These are phyloP conservation scores for Rhodophaea formosa DNA, from an alignment of 2,888 invertebrate species.

Conservation along the genomic window DNA sequence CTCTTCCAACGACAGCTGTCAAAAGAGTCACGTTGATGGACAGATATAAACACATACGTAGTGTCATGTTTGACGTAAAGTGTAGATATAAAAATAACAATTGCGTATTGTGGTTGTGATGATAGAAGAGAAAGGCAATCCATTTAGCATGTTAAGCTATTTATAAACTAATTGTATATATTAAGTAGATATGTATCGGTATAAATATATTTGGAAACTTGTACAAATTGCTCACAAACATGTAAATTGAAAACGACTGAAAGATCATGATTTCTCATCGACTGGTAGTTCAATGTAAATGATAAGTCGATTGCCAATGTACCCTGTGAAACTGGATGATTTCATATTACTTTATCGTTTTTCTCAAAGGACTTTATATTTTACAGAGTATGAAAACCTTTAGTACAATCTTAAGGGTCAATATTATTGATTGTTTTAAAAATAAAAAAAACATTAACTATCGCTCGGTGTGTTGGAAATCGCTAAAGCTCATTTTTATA, in stretches of 20 bases:
- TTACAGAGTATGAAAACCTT: background rate
- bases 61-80: slow-evolving; percentile 31
- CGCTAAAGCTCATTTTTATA: slow-evolving; percentile 60
- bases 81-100: slow-evolving; percentile 45
- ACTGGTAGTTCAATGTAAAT: slow-evolving; percentile 65
- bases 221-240: slow-evolving; percentile 78
- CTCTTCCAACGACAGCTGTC: slow-evolving; percentile 19
- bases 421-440: background rate
- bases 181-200: slow-evolving; percentile 60
- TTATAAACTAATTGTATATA: slow-evolving; percentile 59
- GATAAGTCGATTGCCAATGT: slow-evolving; percentile 20
- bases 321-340: no score
- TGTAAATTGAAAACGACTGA: slow-evolving; percentile 78
- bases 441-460: slow-evolving; percentile 36
- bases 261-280: slow-evolving; percentile 71
- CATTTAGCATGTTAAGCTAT: slow-evolving; percentile 54
- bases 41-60: slow-evolving; percentile 26
- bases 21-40: slow-evolving; percentile 13
- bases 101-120: slow-evolving; percentile 79
- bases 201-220: slow-evolving; percentile 75
- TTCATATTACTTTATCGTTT: no score
- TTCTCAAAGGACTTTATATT: no score
- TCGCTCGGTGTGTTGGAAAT: slow-evolving; percentile 47
- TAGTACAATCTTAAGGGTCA: slow-evolving; percentile 15
- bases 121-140: slow-evolving; percentile 76